Base-by-base conservation (phyloP, 2,888 invertebrate species). In the Notocelia uddmanniana region DNA sequence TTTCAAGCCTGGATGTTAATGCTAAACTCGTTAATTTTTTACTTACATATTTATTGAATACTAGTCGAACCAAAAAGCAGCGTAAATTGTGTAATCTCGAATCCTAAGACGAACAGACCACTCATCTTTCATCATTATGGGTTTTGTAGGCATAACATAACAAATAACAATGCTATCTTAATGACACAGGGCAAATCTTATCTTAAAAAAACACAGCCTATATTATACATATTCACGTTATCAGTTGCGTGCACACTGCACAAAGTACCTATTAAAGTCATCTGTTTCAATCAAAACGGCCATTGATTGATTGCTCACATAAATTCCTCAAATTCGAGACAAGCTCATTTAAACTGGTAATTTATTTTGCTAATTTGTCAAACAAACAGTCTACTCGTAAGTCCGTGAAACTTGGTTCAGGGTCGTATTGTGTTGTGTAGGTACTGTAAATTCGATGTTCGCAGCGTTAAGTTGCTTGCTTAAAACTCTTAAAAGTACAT, bases 281-380 rank as follows among this genome's bases (percentile, higher is more conserved):
- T 41, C 54, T 5, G 11, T 3, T 54, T 52, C 19, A 70, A 64
- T 70, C 64, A 70, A 19, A 41, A 41, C 41, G 21, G 6, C 41
- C 41, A 59, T 67, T 48, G 60, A 64, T 66, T 60, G 21, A 45
- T 54, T 31, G 50, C 23, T 37, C 19, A 66, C 70, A 69, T 71
- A 67, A 67, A 67, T 71, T 60, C 48, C 67, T 37, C 37, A 50
- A 54, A 50, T 45, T 45, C 34, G 23, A 13, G 37, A 60, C 62
- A 59, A 55, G 18, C 60, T 55, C 37, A 67, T 72, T 72, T 68
- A 50, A 66, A 72, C 55, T 68, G 48, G 68, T 62, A 68, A 68
- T 62, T 72, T 68, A 72, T 54, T 62, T 68, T 48, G 55, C 26
- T 66, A 70, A 70, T 70, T 70, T 70, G 70, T 66, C 72, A 72